phyloP scores from a whole-genome alignment of 2,797 vertebrate species.

The Lagocephalus sceleratus region DNA sequence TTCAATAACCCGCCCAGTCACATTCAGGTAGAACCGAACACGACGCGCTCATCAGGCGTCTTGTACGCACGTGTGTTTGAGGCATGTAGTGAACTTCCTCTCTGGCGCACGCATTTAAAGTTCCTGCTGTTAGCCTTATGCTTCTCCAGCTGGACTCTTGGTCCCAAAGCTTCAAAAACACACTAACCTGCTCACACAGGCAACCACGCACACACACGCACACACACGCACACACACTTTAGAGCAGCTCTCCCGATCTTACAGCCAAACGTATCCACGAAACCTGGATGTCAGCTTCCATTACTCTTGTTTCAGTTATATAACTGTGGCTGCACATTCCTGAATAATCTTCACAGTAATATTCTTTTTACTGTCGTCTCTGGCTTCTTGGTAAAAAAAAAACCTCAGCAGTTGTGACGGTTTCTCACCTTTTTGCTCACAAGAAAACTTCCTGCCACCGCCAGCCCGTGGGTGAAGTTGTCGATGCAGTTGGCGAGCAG shows the following conservation, averaged over 20 bases:
- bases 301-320: no score
- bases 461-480: constrained; percentile 98
- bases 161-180: constrained; percentile 55
- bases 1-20: neutral
- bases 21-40: neutral
- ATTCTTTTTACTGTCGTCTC: no score
- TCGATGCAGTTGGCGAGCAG: constrained; percentile 96
- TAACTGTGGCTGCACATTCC: no score
- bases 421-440: constrained; percentile 94
- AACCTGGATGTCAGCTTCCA: no score
- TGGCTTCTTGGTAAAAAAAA: no score
- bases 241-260: no score
- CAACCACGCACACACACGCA: constrained; percentile 26
- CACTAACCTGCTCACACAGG: constrained; percentile 43
- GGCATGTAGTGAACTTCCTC: constrained; percentile 73
- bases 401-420: neutral
- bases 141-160: constrained; percentile 74
- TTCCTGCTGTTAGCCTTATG: constrained; percentile 79
- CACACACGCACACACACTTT: no score
- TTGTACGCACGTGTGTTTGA: constrained; percentile 18
- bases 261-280: no score
- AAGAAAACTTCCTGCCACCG: constrained; percentile 94
- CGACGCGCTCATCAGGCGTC: no score
- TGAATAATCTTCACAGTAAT: no score
- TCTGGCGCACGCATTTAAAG: constrained; percentile 58